phyloP scores from a whole-genome alignment of 1,140 invertebrate species.

The Drosophila seguyi region DNA sequence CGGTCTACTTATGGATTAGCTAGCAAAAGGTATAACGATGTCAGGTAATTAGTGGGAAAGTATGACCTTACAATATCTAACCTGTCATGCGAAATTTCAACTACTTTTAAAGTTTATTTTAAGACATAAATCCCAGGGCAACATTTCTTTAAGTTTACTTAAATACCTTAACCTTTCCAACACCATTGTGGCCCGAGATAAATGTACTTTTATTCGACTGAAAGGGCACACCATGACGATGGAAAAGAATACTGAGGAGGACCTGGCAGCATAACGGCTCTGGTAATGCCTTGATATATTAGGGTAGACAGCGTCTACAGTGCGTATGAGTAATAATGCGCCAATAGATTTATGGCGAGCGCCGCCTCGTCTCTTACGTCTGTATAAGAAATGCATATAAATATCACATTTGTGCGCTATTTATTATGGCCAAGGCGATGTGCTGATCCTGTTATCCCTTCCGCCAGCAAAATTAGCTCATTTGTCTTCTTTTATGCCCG shows the following conservation, averaged over 20 bases:
- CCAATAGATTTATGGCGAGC: constrained; percentile 70
- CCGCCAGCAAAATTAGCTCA: constrained; percentile 72
- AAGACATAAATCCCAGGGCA: not conserved
- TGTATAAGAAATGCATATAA: constrained; percentile 80
- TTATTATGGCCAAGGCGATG: constrained; percentile 62
- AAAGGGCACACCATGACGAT: constrained; percentile 39
- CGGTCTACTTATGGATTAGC: constrained; percentile 9
- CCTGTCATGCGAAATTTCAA: not conserved
- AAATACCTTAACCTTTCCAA: constrained; percentile 24
- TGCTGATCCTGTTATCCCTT: constrained; percentile 48
- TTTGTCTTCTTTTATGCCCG: constrained; percentile 70
- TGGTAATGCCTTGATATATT: constrained; percentile 74
- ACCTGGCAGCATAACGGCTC: constrained; percentile 34
- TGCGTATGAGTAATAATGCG: constrained; percentile 80
- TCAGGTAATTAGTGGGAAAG: constrained; percentile 11
- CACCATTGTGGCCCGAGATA: constrained; percentile 34
- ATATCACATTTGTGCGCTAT: constrained; percentile 70
- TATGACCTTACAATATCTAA: not conserved
- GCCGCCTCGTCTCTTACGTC: constrained; percentile 55
- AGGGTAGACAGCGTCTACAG: constrained; percentile 37
- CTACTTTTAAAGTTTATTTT: constrained; percentile 2
- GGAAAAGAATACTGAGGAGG: constrained; percentile 17
- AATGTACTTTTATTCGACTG: constrained; percentile 46
- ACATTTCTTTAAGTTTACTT: constrained; percentile 11
- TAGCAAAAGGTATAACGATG: constrained; percentile 2